phyloP scores from a whole-genome alignment of 2,797 vertebrate species.

The Nannoperca obscura region DNA sequence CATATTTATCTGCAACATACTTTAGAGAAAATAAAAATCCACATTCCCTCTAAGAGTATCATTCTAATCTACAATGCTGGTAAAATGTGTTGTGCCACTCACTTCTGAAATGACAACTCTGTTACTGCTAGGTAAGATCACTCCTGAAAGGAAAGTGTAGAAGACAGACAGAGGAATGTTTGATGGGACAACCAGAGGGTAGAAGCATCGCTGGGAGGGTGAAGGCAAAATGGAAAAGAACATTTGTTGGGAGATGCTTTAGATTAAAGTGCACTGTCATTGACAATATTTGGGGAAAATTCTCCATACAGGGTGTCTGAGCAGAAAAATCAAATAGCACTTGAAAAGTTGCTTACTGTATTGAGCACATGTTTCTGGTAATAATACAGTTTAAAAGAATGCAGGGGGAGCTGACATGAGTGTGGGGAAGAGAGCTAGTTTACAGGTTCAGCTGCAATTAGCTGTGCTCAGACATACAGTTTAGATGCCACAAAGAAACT shows the following conservation, averaged over 20 bases:
- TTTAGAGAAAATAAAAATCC: neutral
- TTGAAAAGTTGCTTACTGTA: constrained; percentile 24
- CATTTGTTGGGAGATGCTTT: constrained; percentile 27
- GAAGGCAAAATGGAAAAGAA: constrained; percentile 24
- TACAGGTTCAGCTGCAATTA: constrained; percentile 13
- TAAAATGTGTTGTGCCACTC: neutral
- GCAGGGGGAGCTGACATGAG: neutral
- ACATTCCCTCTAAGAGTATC: neutral
- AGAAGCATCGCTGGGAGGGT: neutral
- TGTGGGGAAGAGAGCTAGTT: constrained; percentile 11
- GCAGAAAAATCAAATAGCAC: constrained; percentile 15
- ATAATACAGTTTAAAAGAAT: constrained; percentile 17
- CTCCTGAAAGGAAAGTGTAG: constrained; percentile 6
- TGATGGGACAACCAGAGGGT: constrained; percentile 28
- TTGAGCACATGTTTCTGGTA: neutral
- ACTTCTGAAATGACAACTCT: constrained; percentile 18
- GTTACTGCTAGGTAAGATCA: constrained; percentile 1
- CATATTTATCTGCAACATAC: constrained; percentile 2
- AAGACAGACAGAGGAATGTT: constrained; percentile 36
- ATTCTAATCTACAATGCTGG: neutral
- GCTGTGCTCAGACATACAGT: neutral
- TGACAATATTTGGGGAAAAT: constrained; percentile 7
- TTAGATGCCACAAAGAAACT: neutral
- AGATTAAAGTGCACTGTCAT: constrained; percentile 13
- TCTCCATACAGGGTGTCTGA: constrained; percentile 12